These are phyloP conservation scores for Cylas formicarius DNA, from an alignment of 1,140 invertebrate species.

Conservation along the genomic window DNA sequence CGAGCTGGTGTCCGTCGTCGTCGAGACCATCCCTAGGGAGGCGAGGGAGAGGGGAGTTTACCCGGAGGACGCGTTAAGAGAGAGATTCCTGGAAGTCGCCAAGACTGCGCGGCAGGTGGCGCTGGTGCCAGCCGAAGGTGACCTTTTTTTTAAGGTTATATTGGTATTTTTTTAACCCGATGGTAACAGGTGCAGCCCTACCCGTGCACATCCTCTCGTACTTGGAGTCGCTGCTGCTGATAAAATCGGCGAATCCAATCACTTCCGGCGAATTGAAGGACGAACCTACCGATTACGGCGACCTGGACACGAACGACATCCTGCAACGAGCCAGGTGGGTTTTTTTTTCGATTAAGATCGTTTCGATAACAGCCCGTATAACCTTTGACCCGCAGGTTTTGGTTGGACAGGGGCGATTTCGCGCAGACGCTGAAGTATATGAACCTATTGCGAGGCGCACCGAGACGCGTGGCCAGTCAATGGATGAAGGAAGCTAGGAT, in stretches of 20 bases:
- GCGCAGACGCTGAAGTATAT: slow-evolving; percentile 80
- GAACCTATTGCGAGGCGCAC: slow-evolving; percentile 80
- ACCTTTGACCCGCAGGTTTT: slow-evolving; percentile 69
- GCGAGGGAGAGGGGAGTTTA: slow-evolving; percentile 73
- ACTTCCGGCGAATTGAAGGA: slow-evolving; percentile 63
- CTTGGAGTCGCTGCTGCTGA: slow-evolving; percentile 67
- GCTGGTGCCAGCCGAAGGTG: slow-evolving; percentile 69
- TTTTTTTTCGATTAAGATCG: not conserved
- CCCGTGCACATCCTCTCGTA: slow-evolving; percentile 82
- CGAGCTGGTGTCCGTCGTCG: slow-evolving; percentile 62
- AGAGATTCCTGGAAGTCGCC: slow-evolving; percentile 76
- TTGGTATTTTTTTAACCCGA: too few species aligned
- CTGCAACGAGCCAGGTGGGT: slow-evolving; percentile 74
- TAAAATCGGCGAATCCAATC: slow-evolving; percentile 58
- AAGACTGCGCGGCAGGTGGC: slow-evolving; percentile 67
- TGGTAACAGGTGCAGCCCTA: slow-evolving; percentile 58
- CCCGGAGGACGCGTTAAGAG: slow-evolving; percentile 75
- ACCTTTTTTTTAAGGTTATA: too few species aligned
- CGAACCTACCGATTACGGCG: slow-evolving; percentile 56
- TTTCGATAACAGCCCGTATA: not conserved
- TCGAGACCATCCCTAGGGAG: slow-evolving; percentile 68
- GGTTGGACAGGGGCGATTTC: slow-evolving; percentile 79
- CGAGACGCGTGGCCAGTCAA: slow-evolving; percentile 69
- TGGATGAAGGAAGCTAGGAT: slow-evolving; percentile 83
- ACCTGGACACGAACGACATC: slow-evolving; percentile 79